A percentile compares a stretch with the other conserved stretches of the same genome.
Conservation (phyloP, 2,113 vertebrate species). For the Caranx melampygus region DNA sequence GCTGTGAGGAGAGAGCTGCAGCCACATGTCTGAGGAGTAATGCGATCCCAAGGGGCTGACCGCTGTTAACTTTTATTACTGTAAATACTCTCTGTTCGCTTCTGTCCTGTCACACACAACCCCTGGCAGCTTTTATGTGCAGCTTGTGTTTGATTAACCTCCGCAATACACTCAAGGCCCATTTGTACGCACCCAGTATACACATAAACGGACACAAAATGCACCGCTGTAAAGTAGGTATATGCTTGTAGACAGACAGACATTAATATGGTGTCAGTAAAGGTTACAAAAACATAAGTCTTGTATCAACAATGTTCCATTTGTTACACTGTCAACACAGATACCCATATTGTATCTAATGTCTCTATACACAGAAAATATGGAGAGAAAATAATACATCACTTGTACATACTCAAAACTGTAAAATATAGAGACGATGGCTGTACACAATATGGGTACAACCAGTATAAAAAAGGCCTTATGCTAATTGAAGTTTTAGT, state of each 20-base stretch:
- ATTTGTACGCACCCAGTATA: conserved; percentile 67
- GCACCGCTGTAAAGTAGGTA: conserved; percentile 48
- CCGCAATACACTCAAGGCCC: conserved; percentile 67
- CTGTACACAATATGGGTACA: neutral
- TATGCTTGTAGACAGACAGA: conserved; percentile 36
- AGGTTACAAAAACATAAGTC: conserved; percentile 68
- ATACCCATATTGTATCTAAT: neutral
- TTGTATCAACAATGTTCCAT: conserved; percentile 59
- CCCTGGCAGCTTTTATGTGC: conserved; percentile 70
- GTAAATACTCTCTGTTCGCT: conserved; percentile 77
- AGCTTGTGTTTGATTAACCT: conserved; percentile 77
- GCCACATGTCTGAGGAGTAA: conserved; percentile 81
- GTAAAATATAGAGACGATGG: conserved; percentile 11
- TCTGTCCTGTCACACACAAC: conserved; percentile 68
- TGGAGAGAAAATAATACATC: conserved; percentile 1
- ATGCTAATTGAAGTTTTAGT: conserved; percentile 50
- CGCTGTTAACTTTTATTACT: conserved; percentile 83
- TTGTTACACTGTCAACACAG: conserved; percentile 42
- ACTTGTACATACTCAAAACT: neutral
- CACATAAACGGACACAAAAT: conserved; percentile 64
- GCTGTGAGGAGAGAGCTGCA: conserved; percentile 66
- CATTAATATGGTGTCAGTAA: conserved; percentile 68
- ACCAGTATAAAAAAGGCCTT: conserved; percentile 14
- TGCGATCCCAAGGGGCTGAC: conserved; percentile 78
- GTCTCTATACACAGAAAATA: conserved; percentile 15